Base-by-base conservation (phyloP, 2,113 vertebrate species). In the Ceyx margarethae region DNA sequence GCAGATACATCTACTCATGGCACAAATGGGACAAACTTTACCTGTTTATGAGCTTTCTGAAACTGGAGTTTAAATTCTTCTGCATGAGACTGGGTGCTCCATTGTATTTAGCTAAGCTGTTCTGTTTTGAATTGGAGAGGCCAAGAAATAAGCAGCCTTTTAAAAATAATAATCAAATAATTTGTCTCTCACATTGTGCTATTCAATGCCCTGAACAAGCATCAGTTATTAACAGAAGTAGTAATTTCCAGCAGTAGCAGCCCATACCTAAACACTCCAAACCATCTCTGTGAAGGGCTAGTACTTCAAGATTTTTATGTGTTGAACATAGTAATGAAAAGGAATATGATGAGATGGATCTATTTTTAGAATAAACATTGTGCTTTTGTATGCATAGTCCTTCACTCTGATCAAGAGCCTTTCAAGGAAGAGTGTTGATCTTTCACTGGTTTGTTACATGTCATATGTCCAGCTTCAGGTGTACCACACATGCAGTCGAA, bases 391-490 rank as follows among this genome's bases (percentile, higher is more conserved):
- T 29, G 42, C 91, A 85, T 71, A 77, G 81, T 88, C 85, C 89
- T 84, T 89, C 67, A 65, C 62, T 92, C 76, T 94, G 81, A 87
- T 95, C 91, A 85, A 72, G 76, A 78, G 78, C 42, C 81, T 95
- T 61, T 76, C 19, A 53, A 61, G 43, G 64, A 58, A 67, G 94
- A 69, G 66, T 3, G 85, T 60, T 94, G 93, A 79, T 91, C 69
- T 94, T 87, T 69, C 68, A 23, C 13, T 18, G 23, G n/a, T 71
- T 90, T 84, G 19, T 33, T 62, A 17, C 16, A 6, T 21, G 69
- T 81, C 61, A 45, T 73, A 50, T 46, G 66, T 81, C 94, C 91
- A 75, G n/a, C 86, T 88, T 62, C 51, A 11, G 6, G 35, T 62
- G 76, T 51, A 21, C 11, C 37, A 51, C 64, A 26, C 26, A 7